Percentiles rank a stretch among this genome's conserved stretches.
These are phyloP conservation scores for Bungarus multicinctus DNA, from an alignment of 2,113 vertebrate species.

Conservation along the genomic window DNA sequence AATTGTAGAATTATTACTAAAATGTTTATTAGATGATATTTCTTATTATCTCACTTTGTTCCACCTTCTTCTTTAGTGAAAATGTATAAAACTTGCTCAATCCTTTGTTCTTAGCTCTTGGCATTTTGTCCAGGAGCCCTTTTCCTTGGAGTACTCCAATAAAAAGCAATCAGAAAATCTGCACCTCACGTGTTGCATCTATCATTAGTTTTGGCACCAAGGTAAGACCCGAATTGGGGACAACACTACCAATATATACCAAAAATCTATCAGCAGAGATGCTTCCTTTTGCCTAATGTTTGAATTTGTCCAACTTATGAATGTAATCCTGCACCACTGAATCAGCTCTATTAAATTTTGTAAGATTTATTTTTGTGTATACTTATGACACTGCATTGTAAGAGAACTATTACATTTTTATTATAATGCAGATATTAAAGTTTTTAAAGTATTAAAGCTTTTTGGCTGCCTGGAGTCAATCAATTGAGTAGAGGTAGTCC, in stretches of 20 bases:
- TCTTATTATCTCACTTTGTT: too few relatives aligned
- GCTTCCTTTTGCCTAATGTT: neutral
- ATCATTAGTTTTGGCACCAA: too few relatives aligned
- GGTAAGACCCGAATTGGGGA: too few relatives aligned
- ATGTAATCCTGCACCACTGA: neutral
- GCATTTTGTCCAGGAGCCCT: too few relatives aligned
- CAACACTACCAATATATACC: neutral
- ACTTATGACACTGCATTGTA: neutral
- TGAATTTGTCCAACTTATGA: neutral
- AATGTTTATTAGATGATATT: too few relatives aligned
- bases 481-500: neutral
- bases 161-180: too few relatives aligned
- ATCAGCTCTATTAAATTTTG: neutral
- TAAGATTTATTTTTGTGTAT: neutral
- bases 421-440: neutral
- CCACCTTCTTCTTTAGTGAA: too few relatives aligned
- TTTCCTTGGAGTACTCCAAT: too few relatives aligned
- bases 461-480: neutral
- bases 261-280: neutral
- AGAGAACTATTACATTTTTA: neutral
- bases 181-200: too few relatives aligned
- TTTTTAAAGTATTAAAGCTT: neutral
- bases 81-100: too few relatives aligned
- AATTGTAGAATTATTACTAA: too few relatives aligned
- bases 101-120: too few relatives aligned